These are phyloP conservation scores for Suillia variegata DNA, from an alignment of 2,888 invertebrate genomes.

Conservation along the genomic window DNA sequence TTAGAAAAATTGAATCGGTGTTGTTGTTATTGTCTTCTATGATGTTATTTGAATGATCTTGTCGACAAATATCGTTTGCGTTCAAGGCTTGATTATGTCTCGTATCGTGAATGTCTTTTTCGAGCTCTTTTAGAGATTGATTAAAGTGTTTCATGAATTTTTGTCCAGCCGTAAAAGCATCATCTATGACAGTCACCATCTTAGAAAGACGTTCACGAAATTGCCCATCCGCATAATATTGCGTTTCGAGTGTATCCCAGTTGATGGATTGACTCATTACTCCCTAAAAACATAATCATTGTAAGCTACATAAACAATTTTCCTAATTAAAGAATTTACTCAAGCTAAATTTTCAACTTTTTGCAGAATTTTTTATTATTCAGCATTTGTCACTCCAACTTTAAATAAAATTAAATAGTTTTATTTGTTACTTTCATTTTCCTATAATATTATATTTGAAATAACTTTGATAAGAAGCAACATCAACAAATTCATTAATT, in stretches of 20 bases:
- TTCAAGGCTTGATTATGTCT: slow-evolving; percentile 35
- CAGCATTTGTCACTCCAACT: too few species aligned
- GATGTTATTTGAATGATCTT: slow-evolving; percentile 20
- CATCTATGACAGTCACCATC: slow-evolving; percentile 81
- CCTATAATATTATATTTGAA: too few species aligned
- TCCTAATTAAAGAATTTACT: not conserved
- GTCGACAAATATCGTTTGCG: slow-evolving; percentile 15
- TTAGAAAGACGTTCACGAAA: slow-evolving; percentile 85
- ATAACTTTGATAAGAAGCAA: too few species aligned
- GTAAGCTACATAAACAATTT: not conserved
- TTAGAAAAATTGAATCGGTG: slow-evolving; percentile 40
- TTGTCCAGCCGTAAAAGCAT: slow-evolving; percentile 74
- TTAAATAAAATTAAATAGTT: too few species aligned
- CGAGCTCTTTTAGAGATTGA: slow-evolving; percentile 62
- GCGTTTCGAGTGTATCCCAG: slow-evolving; percentile 88
- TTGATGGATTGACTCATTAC: slow-evolving; percentile 95
- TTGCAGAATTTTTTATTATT: too few species aligned
- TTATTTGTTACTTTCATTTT: too few species aligned
- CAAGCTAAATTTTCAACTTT: too few species aligned
- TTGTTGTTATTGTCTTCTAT: too few species aligned
- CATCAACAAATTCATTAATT: too few species aligned
- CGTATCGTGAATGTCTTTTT: slow-evolving; percentile 56
- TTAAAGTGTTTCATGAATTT: slow-evolving; percentile 73
- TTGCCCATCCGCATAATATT: slow-evolving; percentile 80
- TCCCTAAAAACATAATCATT: slow-evolving; percentile 68